These are phyloP conservation scores for Phainopepla nitens DNA, from an alignment of 2,113 vertebrate genomes.

Conservation along the genomic window DNA sequence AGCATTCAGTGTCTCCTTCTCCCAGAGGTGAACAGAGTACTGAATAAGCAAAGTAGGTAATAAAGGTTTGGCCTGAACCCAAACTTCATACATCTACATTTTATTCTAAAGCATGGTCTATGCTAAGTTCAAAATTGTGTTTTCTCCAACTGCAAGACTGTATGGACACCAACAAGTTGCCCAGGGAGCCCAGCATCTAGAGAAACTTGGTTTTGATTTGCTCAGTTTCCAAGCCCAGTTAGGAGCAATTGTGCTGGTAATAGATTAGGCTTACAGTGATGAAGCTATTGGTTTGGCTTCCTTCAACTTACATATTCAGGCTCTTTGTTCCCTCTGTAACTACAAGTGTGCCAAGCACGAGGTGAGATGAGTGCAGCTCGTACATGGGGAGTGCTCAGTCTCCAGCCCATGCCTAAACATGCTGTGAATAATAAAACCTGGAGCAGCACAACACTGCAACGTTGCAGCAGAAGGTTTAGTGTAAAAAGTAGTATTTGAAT, in stretches of 20 bases:
- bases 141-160: background rate
- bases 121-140: background rate
- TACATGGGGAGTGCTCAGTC: background rate
- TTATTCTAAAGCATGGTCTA: background rate
- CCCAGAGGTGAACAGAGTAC: background rate
- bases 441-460: background rate
- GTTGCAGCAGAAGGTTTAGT: background rate
- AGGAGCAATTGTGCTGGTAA: background rate
- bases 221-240: background rate
- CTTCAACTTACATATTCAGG: background rate
- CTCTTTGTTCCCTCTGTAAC: background rate
- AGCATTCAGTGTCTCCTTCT: background rate
- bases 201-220: background rate
- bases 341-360: background rate
- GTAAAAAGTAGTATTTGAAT: background rate
- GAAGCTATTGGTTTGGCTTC: background rate
- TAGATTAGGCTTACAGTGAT: background rate
- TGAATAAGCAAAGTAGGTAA: background rate
- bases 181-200: accelerated
- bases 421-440: background rate
- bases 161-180: background rate
- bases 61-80: background rate
- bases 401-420: background rate
- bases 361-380: background rate
- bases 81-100: background rate